Conservation (phyloP, 2,113 vertebrate genomes). For the Motacilla alba region DNA sequence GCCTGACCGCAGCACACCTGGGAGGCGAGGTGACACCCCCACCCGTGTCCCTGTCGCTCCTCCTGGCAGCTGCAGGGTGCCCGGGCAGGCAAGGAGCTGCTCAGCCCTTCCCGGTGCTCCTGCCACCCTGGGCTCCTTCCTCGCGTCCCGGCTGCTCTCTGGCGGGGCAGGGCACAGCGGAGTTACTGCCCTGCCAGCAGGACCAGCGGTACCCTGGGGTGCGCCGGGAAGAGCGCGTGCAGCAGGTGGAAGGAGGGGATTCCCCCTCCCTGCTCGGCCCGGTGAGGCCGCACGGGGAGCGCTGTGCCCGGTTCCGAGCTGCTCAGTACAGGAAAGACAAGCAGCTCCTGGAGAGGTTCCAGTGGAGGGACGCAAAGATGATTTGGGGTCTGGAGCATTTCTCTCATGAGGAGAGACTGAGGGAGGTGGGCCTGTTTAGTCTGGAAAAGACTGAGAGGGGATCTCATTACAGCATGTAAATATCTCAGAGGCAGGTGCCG, state of each 20-base stretch:
- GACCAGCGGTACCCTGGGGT: rapidly evolving
- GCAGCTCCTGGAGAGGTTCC: background rate
- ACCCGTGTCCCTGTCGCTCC: background rate
- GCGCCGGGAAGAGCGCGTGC: rapidly evolving
- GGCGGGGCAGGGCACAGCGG: rapidly evolving
- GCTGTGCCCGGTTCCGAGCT: background rate
- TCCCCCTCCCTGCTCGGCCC: rapidly evolving
- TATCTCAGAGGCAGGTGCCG: background rate
- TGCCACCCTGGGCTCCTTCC: too few species aligned
- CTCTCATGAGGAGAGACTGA: background rate
- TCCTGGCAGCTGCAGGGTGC: too few species aligned
- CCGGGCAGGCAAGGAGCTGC: background rate
- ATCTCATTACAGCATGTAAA: background rate
- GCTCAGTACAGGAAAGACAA: background rate
- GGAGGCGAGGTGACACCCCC: background rate
- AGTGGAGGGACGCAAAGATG: too few species aligned
- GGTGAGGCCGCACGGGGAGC: rapidly evolving
- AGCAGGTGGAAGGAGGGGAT: background rate
- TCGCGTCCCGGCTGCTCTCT: rapidly evolving
- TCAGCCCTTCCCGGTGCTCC: background rate
- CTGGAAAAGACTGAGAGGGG: background rate
- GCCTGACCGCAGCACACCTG: rapidly evolving
- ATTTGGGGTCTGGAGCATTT: background rate
- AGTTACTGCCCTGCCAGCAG: background rate
- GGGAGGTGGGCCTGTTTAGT: background rate